Evolutionary conservation across 2,113 vertebrate genomes (phyloP).

Genomic region (Melanerpes aurifrons): DNA sequence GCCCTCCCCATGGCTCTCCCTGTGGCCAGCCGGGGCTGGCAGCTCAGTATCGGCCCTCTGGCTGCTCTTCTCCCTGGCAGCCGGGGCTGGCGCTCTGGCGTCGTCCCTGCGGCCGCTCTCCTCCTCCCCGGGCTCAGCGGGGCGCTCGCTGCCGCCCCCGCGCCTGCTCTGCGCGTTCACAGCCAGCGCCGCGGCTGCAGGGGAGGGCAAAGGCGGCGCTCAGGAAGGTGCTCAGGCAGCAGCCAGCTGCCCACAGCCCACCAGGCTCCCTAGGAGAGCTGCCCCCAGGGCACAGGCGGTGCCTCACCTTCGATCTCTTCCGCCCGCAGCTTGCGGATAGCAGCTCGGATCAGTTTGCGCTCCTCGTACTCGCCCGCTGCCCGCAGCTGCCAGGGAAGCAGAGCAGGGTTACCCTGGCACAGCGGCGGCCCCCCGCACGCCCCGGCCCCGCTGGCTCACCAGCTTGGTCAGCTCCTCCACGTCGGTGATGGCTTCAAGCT

Average conservation of each 20-base stretch:
- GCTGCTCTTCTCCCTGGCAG: neutral
- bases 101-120: neutral
- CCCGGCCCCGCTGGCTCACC: constrained; percentile 69
- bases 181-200: constrained; percentile 69
- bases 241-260: neutral
- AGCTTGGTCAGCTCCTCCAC: constrained; percentile 89
- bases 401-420: neutral
- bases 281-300: accelerated
- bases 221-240: neutral
- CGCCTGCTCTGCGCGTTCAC: constrained; percentile 41
- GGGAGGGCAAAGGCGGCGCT: neutral
- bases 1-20: neutral
- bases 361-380: constrained; percentile 87
- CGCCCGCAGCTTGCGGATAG: constrained; percentile 87
- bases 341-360: constrained; percentile 90
- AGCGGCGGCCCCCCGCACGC: accelerated
- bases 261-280: neutral
- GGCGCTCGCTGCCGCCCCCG: neutral
- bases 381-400: constrained; percentile 77
- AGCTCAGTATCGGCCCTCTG: neutral
- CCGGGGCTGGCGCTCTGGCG: neutral
- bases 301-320: constrained; percentile 85
- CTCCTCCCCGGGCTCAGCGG: accelerated
- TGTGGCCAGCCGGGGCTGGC: neutral
- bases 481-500: constrained; percentile 84